These are phyloP conservation scores for Arion vulgaris DNA, from an alignment of 1,140 invertebrate species.

Conservation along the genomic window DNA sequence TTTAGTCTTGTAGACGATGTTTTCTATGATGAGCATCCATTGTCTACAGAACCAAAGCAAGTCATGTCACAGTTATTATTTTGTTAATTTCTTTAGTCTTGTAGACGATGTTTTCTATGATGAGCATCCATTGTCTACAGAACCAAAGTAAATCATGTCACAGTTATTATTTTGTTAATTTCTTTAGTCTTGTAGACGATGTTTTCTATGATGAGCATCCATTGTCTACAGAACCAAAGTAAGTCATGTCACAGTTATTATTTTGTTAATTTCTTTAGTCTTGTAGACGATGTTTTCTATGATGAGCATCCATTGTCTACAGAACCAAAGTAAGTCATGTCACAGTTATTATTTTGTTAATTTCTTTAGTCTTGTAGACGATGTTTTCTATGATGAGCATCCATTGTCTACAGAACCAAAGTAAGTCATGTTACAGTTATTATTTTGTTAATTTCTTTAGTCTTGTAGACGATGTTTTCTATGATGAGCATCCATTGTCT, in stretches of 20 bases:
- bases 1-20: slow-evolving; percentile 68
- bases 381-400: slow-evolving; percentile 68
- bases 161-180: slow-evolving; percentile 37
- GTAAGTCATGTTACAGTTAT: background rate
- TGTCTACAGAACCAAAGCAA: background rate
- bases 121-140: slow-evolving; percentile 40
- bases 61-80: background rate
- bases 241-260: background rate
- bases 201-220: slow-evolving; percentile 65
- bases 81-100: slow-evolving; percentile 56
- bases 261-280: slow-evolving; percentile 56
- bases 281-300: slow-evolving; percentile 69
- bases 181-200: slow-evolving; percentile 66
- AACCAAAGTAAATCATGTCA: background rate
- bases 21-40: slow-evolving; percentile 60
- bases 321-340: background rate
- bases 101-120: slow-evolving; percentile 70
- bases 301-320: slow-evolving; percentile 49
- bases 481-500: slow-evolving; percentile 52
- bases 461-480: slow-evolving; percentile 69
- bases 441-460: slow-evolving; percentile 54
- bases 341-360: slow-evolving; percentile 17
- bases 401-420: background rate
- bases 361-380: slow-evolving; percentile 64
- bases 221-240: background rate